Percentiles rank a stretch among this genome's conserved stretches.
These are phyloP conservation scores for Canis aureus DNA, from an alignment of 2,113 vertebrate genomes.

Conservation along the genomic window DNA sequence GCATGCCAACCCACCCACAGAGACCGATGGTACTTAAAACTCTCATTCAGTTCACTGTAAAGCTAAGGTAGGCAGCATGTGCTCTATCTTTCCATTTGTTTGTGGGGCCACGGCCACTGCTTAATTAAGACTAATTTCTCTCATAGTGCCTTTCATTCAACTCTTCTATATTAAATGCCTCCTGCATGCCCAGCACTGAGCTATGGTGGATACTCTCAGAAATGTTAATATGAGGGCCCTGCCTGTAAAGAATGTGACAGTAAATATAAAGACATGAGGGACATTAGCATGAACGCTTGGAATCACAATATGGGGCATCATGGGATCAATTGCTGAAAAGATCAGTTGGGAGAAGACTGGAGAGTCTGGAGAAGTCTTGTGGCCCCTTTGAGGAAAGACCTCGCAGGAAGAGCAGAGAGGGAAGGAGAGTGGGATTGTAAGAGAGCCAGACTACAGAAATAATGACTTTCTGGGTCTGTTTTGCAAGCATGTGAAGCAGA, in stretches of 20 bases:
- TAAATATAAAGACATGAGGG: not conserved
- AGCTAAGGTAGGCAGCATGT: slow-evolving; percentile 92
- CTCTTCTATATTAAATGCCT: not conserved
- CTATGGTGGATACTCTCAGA: not conserved
- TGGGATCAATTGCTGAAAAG: not conserved
- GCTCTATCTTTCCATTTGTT: not conserved
- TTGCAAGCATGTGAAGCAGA: not conserved
- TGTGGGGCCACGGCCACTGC: not conserved
- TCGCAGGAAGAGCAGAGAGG: not conserved
- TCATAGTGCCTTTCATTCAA: not conserved
- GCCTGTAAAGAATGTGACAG: not conserved
- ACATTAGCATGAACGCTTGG: not conserved
- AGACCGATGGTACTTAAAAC: slow-evolving; percentile 98
- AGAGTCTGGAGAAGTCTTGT: not conserved
- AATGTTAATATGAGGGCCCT: not conserved
- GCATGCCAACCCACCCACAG: slow-evolving; percentile 98
- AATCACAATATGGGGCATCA: not conserved
- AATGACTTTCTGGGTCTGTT: not conserved
- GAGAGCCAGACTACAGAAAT: not conserved
- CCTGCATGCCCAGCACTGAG: not conserved
- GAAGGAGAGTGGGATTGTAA: not conserved
- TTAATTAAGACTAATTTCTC: not conserved
- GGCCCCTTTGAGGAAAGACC: not conserved
- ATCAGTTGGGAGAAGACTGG: not conserved
- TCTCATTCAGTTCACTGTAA: slow-evolving; percentile 97